Conservation (phyloP, 2,888 invertebrate species). For the Leptopilina syphax region DNA sequence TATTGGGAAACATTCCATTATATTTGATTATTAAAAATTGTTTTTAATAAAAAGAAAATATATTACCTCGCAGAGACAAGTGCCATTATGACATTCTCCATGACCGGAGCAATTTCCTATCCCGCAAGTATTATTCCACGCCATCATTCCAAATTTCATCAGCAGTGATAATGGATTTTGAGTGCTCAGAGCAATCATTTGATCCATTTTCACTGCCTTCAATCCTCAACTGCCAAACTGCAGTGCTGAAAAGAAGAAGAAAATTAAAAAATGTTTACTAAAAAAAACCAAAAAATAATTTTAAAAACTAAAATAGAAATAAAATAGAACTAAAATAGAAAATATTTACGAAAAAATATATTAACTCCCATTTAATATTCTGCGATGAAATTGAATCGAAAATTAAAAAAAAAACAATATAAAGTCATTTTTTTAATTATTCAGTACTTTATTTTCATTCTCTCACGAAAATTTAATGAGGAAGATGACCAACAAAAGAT, state of each 20-base stretch:
- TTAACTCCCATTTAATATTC: too few relatives aligned
- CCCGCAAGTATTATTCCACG: conserved; percentile 79
- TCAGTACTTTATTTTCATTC: neutral
- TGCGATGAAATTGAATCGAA: neutral
- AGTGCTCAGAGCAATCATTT: conserved; percentile 73
- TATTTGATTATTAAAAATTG: neutral
- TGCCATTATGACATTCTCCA: conserved; percentile 94
- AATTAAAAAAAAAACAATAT: neutral
- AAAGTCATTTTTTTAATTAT: neutral
- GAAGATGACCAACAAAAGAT: neutral
- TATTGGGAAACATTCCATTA: too few relatives aligned
- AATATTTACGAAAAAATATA: too few relatives aligned
- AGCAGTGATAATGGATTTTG: conserved; percentile 75
- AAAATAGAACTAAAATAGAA: too few relatives aligned
- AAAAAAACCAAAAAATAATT: neutral
- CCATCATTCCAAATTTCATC: conserved; percentile 75
- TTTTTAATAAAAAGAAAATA: neutral
- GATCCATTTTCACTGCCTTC: conserved; percentile 71
- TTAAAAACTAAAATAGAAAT: too few relatives aligned
- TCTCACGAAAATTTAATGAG: neutral
- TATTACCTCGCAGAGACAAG: conserved; percentile 93
- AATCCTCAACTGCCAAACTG: conserved; percentile 63
- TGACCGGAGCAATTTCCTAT: conserved; percentile 90
- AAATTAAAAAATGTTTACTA: neutral
- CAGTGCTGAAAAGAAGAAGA: conserved; percentile 60